These are phyloP conservation scores for Drosophila bifasciata DNA, from an alignment of 1,140 invertebrate species.

Conservation along the genomic window DNA sequence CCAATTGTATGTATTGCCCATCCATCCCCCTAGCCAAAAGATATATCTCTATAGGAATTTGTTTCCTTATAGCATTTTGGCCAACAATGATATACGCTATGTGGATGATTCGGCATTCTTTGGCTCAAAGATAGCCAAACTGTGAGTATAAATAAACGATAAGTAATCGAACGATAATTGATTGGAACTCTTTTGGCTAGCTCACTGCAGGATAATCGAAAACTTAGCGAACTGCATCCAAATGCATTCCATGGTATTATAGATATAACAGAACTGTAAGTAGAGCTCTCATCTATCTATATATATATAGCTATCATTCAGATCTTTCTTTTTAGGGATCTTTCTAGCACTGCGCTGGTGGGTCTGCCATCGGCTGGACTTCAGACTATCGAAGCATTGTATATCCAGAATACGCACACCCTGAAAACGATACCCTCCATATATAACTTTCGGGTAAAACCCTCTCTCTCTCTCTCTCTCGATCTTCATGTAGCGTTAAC, in stretches of 20 bases:
- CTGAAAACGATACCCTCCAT: slow-evolving; percentile 93
- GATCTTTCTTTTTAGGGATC: slow-evolving; percentile 86
- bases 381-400: slow-evolving; percentile 88
- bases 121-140: slow-evolving; percentile 87
- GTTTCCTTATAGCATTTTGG: slow-evolving; percentile 85
- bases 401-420: slow-evolving; percentile 88
- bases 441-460: slow-evolving; percentile 91
- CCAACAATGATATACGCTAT: slow-evolving; percentile 87
- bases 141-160: too few relatives aligned
- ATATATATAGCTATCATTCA: not conserved
- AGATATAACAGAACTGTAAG: slow-evolving; percentile 87
- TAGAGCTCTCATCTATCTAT: too few relatives aligned
- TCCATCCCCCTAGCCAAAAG: too few relatives aligned
- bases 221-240: slow-evolving; percentile 86
- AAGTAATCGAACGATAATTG: too few relatives aligned
- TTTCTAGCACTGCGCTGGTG: slow-evolving; percentile 90
- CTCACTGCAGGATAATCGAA: slow-evolving; percentile 88
- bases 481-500: not conserved
- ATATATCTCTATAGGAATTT: slow-evolving; percentile 1
- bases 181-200: slow-evolving; percentile 83
- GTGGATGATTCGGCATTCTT: slow-evolving; percentile 88
- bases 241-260: slow-evolving; percentile 88
- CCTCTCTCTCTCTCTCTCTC: too few relatives aligned
- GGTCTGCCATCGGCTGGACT: slow-evolving; percentile 90
- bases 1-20: slow-evolving; percentile 85